Conservation (phyloP, 2,113 vertebrate species). For the Argyrosomus japonicus region DNA sequence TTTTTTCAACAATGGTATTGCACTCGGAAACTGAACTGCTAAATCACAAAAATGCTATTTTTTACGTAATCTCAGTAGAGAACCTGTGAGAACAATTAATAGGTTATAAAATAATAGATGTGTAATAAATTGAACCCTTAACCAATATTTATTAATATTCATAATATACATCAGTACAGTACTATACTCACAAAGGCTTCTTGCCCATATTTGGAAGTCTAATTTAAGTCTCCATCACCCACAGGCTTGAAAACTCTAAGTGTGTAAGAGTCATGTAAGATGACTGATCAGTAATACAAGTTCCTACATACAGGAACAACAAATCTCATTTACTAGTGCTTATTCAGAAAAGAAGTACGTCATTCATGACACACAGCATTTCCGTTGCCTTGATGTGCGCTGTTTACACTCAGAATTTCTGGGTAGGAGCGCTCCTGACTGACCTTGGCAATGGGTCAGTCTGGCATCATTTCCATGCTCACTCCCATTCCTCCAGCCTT, state of each 20-base stretch:
- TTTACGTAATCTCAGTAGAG: too few relatives aligned
- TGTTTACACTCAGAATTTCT: slow-evolving; percentile 72
- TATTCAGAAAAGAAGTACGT: slow-evolving; percentile 68
- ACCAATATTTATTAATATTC: not conserved
- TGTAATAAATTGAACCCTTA: too few relatives aligned
- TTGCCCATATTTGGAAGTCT: not conserved
- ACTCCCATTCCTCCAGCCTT: slow-evolving; percentile 68
- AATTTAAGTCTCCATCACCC: not conserved
- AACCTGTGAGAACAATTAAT: too few relatives aligned
- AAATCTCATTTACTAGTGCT: slow-evolving; percentile 51
- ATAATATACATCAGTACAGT: not conserved
- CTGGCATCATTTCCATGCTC: slow-evolving; percentile 78
- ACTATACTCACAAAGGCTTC: not conserved
- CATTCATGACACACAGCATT: slow-evolving; percentile 71
- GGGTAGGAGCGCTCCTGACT: slow-evolving; percentile 62
- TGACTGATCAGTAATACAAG: slow-evolving; percentile 45
- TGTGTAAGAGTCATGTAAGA: not conserved
- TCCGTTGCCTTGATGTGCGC: slow-evolving; percentile 78
- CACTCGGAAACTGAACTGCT: too few relatives aligned
- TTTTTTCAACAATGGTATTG: too few relatives aligned
- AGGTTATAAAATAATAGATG: too few relatives aligned
- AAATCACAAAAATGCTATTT: too few relatives aligned
- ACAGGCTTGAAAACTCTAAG: not conserved
- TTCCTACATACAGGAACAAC: slow-evolving; percentile 52
- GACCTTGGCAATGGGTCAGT: slow-evolving; percentile 79